phyloP scores from a whole-genome alignment of 2,888 invertebrate species.

The Synergus umbraculus region DNA sequence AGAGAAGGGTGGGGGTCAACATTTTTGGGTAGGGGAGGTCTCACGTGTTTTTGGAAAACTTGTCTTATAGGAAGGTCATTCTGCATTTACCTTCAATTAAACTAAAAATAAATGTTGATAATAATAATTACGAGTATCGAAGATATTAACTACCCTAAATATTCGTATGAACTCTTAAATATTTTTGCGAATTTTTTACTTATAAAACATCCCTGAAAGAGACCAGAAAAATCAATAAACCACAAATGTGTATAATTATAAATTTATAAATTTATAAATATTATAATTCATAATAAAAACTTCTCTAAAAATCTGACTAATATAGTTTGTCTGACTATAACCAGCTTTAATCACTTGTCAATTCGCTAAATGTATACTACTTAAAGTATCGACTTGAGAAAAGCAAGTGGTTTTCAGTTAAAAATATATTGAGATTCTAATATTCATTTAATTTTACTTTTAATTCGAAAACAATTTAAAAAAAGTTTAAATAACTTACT shows the following conservation, averaged over 20 bases:
- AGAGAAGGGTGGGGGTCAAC: constrained; percentile 58
- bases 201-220: not conserved
- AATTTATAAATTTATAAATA: no score
- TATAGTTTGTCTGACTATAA: not conserved
- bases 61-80: constrained; percentile 13
- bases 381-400: not conserved
- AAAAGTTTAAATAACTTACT: constrained; percentile 78
- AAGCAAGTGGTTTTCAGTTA: not conserved
- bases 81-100: not conserved
- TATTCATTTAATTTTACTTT: not conserved
- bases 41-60: constrained; percentile 37
- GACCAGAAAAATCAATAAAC: not conserved
- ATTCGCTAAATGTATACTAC: not conserved
- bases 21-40: constrained; percentile 45
- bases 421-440: not conserved
- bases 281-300: not conserved
- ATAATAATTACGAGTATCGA: not conserved
- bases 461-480: not conserved
- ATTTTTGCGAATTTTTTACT: not conserved
- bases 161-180: not conserved
- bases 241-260: no score
- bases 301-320: not conserved
- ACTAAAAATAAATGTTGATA: not conserved
- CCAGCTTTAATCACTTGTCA: not conserved
- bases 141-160: not conserved